Evolutionary conservation across 2,888 invertebrate genomes (phyloP).

Genomic region (Thera britannica): DNA sequence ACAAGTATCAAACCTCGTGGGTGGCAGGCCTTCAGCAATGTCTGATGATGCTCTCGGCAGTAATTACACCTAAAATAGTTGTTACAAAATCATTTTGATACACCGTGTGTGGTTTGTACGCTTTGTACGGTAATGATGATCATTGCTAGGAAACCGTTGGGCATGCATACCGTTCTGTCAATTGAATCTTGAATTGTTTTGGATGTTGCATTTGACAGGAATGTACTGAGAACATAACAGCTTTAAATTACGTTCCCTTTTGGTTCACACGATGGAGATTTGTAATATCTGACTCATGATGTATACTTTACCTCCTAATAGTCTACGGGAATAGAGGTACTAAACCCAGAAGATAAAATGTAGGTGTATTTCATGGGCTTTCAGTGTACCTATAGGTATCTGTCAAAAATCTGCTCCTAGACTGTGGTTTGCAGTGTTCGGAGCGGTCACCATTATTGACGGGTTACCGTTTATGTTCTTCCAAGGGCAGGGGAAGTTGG

Average conservation of each 20-base stretch:
- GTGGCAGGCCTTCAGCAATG: constrained; percentile 64
- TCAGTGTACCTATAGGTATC: no score
- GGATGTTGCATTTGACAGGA: constrained; percentile 17
- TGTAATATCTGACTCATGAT: no score
- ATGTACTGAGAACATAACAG: not conserved
- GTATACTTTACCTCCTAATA: no score
- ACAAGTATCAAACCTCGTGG: constrained; percentile 45
- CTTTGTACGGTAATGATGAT: constrained; percentile 41
- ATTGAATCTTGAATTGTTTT: constrained; percentile 24
- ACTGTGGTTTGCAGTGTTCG: no score
- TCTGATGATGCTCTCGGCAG: constrained; percentile 62
- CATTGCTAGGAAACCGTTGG: constrained; percentile 21
- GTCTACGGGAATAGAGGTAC: no score
- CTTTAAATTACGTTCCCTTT: not conserved
- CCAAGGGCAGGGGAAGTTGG: no score
- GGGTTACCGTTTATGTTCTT: no score
- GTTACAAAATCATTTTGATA: constrained; percentile 64
- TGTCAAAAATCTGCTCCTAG: no score
- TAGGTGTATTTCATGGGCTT: no score
- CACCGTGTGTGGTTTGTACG: constrained; percentile 65
- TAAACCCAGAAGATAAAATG: no score
- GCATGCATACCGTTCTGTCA: constrained; percentile 25
- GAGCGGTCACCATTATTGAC: no score
- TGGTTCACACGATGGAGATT: not conserved
- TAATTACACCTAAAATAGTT: constrained; percentile 75